Conservation (phyloP, 2,888 invertebrate genomes). For the Brenthis ino region DNA sequence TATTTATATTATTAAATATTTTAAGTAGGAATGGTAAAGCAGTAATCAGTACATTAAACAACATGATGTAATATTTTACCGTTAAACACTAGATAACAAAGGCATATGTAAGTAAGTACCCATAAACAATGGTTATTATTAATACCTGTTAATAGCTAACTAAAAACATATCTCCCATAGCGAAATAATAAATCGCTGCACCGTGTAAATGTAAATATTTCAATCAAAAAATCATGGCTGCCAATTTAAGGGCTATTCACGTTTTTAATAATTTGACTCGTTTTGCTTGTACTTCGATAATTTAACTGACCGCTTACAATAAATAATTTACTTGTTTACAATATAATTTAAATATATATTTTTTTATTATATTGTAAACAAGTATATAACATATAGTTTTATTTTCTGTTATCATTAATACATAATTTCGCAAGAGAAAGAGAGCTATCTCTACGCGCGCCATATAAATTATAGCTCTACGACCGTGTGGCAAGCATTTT, state of each 20-base stretch:
- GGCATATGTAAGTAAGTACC: slow-evolving; percentile 42
- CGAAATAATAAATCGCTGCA: slow-evolving; percentile 40
- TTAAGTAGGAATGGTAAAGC: too few species aligned
- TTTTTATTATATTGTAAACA: too few species aligned
- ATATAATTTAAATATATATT: neutral
- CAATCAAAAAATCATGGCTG: slow-evolving; percentile 36
- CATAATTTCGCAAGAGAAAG: too few species aligned
- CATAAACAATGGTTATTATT: slow-evolving; percentile 54
- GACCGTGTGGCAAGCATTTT: too few species aligned
- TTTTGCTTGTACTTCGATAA: neutral
- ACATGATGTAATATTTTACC: slow-evolving; percentile 54
- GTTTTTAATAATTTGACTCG: neutral
- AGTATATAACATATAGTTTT: too few species aligned
- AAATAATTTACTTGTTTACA: neutral
- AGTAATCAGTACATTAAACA: slow-evolving; percentile 4
- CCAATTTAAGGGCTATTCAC: slow-evolving; percentile 33
- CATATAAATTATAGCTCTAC: too few species aligned
- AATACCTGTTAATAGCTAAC: slow-evolving; percentile 44
- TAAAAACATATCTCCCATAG: slow-evolving; percentile 62
- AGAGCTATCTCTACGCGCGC: too few species aligned
- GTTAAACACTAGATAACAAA: slow-evolving; percentile 52
- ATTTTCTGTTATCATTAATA: too few species aligned
- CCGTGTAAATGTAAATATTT: slow-evolving; percentile 39
- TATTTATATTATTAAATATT: too few species aligned
- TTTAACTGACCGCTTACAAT: neutral